Evolutionary conservation across 1,140 invertebrate species (phyloP), one percentile per base, ranked within the genome.

Genomic region (Achatina immaculata): DNA sequence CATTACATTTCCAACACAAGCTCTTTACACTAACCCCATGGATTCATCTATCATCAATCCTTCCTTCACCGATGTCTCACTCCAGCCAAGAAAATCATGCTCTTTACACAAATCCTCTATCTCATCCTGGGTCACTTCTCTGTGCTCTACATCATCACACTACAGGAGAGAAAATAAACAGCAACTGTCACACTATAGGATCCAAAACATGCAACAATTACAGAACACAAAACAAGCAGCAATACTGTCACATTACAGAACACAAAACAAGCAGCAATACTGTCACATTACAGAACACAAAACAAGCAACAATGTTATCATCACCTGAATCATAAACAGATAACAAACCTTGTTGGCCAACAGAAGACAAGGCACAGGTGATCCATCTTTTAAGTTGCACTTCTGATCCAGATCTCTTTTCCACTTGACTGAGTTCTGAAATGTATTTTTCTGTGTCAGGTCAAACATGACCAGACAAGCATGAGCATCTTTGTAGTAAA

Each of bases 401-500:
- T 94, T 94, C 2, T 91, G 88, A 85, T 94, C 93, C 0, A 94
- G 89, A 85, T 94, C 93, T 84, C 93, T 92, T 86, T 94, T 94
- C 93, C 93, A 94, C 82, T 93, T 93, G 7, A 93, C 85, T 11
- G 92, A 92, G 87, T 93, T 93, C 68, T 92, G 86, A 88, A 94
- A 94, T 21, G 93, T 93, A 82, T 91, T 92, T 81, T 91, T 91
- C 84, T 93, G 93, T 31, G 92, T 93, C 55, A 94, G 88, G 89
- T 94, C 93, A 87, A 94, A 94, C 93, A 94, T 93, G 58, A 94
- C 92, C 62, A 94, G 91, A 87, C 93, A 94, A 31, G 93, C 93
- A 87, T 94, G 93, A 21, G 93, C 92, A 87, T 94, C 93, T 90
- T 94, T 93, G 83, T 94, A 94, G 86, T 94, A 94, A 1, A 94